Evolutionary conservation across 2,797 vertebrate genomes (phyloP), one percentile per base, ranked within the genome.

Genomic region (Protonibea diacanthus): DNA sequence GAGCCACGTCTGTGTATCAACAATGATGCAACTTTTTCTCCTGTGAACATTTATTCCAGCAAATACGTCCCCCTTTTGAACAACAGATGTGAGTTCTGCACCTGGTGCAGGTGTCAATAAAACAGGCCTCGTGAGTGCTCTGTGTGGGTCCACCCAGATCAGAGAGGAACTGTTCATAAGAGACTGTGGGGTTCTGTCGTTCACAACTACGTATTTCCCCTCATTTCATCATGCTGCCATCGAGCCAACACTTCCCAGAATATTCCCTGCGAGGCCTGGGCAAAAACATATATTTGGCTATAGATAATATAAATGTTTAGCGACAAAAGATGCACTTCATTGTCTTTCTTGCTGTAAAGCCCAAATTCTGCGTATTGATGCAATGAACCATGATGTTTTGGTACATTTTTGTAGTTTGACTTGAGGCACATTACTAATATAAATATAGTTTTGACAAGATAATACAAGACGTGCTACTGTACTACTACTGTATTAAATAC

Each of bases 181-280:
- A 95, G 93, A 95, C 90, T 94, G 94, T 95, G 94, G 94, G 94
- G 94, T 96, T 95, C 94, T 95, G 94, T 95, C 92, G 78, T 93
- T 92, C 90, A 93, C 88, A 85, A 91, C 85, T 87, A 88, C 80
- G 63, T 80, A 85, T 91, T 92, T 92, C 89, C 88, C 87, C 80
- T 90, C 91, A 92, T 91, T 84, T 90, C 93, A 93, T 93, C 88
- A 88, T 83, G 59, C 82, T 91, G 72, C 85, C 87, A 92, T 93
- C 52, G 12, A 81, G 68, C 81, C 80, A 75, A 76, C 71, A 73
- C 58, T 42, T 76, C 49, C 53, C 81, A 71, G 45, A 80, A 56
- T 71, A 76, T 76, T 66, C 53, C 71, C 71, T 29, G 27, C 58
- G 27, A 71, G 62, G 79, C 82, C 63, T 85, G 77, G 62, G 81